Percentiles rank a stretch among this genome's conserved stretches.
These are phyloP conservation scores for Perdita meconis DNA, from an alignment of 2,888 invertebrate species.

Conservation along the genomic window DNA sequence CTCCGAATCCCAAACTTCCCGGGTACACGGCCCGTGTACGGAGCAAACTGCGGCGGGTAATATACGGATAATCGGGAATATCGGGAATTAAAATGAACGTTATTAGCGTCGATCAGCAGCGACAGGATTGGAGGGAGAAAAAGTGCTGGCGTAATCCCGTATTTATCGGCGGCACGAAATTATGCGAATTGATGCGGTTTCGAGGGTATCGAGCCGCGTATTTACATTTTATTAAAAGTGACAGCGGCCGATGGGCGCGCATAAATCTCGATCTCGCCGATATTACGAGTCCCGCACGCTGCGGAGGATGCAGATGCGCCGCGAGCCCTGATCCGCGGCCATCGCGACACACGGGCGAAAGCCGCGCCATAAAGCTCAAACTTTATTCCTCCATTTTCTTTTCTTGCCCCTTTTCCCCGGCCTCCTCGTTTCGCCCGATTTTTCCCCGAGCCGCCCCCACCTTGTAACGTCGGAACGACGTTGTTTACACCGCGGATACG, in stretches of 20 bases:
- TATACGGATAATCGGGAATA: background rate
- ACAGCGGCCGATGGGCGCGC: conserved; percentile 51
- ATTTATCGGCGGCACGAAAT: conserved; percentile 41
- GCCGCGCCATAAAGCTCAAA: conserved; percentile 58
- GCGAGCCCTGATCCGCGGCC: conserved; percentile 54
- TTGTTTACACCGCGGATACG: conserved; percentile 52
- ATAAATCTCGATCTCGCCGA: conserved; percentile 67
- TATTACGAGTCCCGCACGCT: conserved; percentile 59
- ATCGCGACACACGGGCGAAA: conserved; percentile 35
- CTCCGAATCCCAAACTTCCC: no score
- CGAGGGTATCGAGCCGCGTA: conserved; percentile 49
- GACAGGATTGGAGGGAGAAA: background rate
- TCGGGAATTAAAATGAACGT: conserved; percentile 27
- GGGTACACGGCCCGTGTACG: no score
- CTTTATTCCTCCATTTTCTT: conserved; percentile 60
- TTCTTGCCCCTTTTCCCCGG: conserved; percentile 11
- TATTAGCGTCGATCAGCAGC: conserved; percentile 38
- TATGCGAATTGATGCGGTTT: conserved; percentile 59
- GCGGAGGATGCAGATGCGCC: conserved; percentile 54
- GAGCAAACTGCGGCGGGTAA: no score
- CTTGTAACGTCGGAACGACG: conserved; percentile 15
- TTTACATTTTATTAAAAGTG: conserved; percentile 74
- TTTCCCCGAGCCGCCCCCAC: background rate
- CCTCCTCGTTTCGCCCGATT: conserved; percentile 1
- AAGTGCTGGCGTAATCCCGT: conserved; percentile 3